A percentile compares a stretch with the other conserved stretches of the same genome.
phyloP scores from a whole-genome alignment of 2,888 invertebrate genomes.

The Eupithecia exiguata region DNA sequence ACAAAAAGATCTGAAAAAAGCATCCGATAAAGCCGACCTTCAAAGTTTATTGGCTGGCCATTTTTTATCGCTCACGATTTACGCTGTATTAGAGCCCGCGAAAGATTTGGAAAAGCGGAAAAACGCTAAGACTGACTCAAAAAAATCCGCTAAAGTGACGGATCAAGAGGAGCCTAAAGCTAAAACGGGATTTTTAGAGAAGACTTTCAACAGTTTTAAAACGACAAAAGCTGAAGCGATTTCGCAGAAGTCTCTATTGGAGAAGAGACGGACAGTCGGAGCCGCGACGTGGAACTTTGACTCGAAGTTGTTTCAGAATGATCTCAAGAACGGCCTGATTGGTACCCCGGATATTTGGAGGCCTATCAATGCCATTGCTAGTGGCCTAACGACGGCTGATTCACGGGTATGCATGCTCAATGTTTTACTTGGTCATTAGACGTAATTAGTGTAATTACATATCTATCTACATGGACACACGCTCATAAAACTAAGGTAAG shows the following conservation, averaged over 20 bases:
- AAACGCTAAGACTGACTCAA: slow-evolving; percentile 66
- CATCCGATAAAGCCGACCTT: slow-evolving; percentile 76
- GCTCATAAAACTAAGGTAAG: not conserved
- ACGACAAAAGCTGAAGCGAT: slow-evolving; percentile 74
- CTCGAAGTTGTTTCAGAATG: slow-evolving; percentile 85
- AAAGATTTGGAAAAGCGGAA: slow-evolving; percentile 72
- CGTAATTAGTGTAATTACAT: not conserved
- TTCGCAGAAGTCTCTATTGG: slow-evolving; percentile 80
- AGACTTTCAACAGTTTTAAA: slow-evolving; percentile 79
- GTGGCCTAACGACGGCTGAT: slow-evolving; percentile 83
- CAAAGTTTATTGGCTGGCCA: slow-evolving; percentile 86
- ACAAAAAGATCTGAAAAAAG: slow-evolving; percentile 80
- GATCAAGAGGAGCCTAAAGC: slow-evolving; percentile 78
- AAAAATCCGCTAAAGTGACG: slow-evolving; percentile 66
- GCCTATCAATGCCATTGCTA: slow-evolving; percentile 86
- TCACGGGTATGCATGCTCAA: slow-evolving; percentile 71
- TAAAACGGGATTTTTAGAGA: slow-evolving; percentile 79
- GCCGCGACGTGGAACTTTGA: slow-evolving; percentile 88
- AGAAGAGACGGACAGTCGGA: slow-evolving; percentile 86
- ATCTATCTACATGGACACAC: not conserved
- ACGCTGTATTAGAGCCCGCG: slow-evolving; percentile 86
- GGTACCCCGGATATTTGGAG: slow-evolving; percentile 89
- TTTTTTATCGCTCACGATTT: slow-evolving; percentile 87
- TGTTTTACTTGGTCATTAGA: slow-evolving; percentile 3
- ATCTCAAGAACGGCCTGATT: slow-evolving; percentile 83